Evolutionary conservation across 2,888 invertebrate genomes (phyloP).

Genomic region (Acrobasis repandana): DNA sequence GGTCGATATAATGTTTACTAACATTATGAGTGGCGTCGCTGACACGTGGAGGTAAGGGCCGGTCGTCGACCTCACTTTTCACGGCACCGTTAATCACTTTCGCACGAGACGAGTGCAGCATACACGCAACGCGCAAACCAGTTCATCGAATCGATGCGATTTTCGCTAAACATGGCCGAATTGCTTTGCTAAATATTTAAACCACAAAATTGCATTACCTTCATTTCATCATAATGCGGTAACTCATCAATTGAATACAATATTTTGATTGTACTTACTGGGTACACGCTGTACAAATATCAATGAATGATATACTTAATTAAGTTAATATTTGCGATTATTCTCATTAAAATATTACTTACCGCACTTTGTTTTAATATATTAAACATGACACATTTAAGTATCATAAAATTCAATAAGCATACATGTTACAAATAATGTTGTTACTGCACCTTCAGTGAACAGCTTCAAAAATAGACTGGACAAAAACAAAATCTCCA

Average conservation of each 20-base stretch:
- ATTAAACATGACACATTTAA: too few relatives aligned
- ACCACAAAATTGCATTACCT: background rate
- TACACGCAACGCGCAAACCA: constrained; percentile 39
- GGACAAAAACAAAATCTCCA: too few relatives aligned
- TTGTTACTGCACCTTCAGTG: too few relatives aligned
- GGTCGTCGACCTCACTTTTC: constrained; percentile 67
- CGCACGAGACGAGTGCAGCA: constrained; percentile 49
- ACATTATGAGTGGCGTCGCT: constrained; percentile 37
- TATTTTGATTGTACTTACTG: too few relatives aligned
- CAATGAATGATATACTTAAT: too few relatives aligned
- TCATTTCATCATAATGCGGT: background rate
- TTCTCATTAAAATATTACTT: too few relatives aligned
- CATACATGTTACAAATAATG: too few relatives aligned
- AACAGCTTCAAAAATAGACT: too few relatives aligned
- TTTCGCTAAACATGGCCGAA: constrained; percentile 7
- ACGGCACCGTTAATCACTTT: constrained; percentile 70
- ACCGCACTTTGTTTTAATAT: too few relatives aligned
- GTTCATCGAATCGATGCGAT: constrained; percentile 6
- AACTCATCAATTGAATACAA: background rate
- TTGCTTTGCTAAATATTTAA: background rate
- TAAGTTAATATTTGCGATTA: too few relatives aligned
- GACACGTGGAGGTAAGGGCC: constrained; percentile 66
- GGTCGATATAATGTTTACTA: constrained; percentile 41
- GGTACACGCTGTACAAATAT: too few relatives aligned
- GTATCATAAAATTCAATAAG: too few relatives aligned